A percentile compares a stretch with the other conserved stretches of the same genome.
Evolutionary conservation across 2,888 invertebrate genomes (phyloP).

Genomic region (Chydorus sphaericus): DNA sequence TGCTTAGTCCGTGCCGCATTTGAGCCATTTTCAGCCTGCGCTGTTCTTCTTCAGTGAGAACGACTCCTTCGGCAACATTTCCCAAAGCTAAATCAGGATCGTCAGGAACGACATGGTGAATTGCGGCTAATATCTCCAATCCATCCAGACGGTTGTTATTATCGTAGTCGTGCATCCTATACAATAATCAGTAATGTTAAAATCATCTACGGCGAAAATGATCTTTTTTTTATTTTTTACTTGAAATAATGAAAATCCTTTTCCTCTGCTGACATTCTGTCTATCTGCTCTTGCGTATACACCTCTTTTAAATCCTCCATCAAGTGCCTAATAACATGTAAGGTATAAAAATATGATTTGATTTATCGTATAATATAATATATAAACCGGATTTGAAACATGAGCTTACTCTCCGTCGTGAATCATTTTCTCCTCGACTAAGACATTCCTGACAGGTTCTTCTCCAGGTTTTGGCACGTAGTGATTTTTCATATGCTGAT

Average conservation of each 20-base stretch:
- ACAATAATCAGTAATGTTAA: too few relatives aligned
- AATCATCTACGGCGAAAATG: too few relatives aligned
- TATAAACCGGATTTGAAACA: too few relatives aligned
- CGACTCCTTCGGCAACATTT: slow-evolving; percentile 37
- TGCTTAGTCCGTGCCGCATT: neutral
- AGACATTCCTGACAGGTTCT: slow-evolving; percentile 37
- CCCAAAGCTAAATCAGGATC: slow-evolving; percentile 6
- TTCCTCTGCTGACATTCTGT: slow-evolving; percentile 68
- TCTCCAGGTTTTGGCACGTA: neutral
- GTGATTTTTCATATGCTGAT: slow-evolving; percentile 8
- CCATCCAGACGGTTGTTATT: slow-evolving; percentile 80
- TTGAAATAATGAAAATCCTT: slow-evolving; percentile 72
- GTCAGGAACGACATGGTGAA: slow-evolving; percentile 50
- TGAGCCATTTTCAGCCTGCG: slow-evolving; percentile 5
- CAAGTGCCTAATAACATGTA: slow-evolving; percentile 45
- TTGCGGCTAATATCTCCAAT: slow-evolving; percentile 68
- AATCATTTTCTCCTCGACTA: slow-evolving; percentile 51
- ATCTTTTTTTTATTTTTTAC: too few relatives aligned
- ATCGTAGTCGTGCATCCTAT: slow-evolving; percentile 66
- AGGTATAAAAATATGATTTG: too few relatives aligned
- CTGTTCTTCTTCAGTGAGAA: slow-evolving; percentile 30
- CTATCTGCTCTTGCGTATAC: slow-evolving; percentile 40
- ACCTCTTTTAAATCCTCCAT: slow-evolving; percentile 56
- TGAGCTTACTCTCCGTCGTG: slow-evolving; percentile 64
- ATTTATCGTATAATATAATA: too few relatives aligned